Percentiles rank a stretch among this genome's conserved stretches.
These are phyloP conservation scores for Platycercus adscitus DNA, from an alignment of 2,113 vertebrate species.

Conservation along the genomic window DNA sequence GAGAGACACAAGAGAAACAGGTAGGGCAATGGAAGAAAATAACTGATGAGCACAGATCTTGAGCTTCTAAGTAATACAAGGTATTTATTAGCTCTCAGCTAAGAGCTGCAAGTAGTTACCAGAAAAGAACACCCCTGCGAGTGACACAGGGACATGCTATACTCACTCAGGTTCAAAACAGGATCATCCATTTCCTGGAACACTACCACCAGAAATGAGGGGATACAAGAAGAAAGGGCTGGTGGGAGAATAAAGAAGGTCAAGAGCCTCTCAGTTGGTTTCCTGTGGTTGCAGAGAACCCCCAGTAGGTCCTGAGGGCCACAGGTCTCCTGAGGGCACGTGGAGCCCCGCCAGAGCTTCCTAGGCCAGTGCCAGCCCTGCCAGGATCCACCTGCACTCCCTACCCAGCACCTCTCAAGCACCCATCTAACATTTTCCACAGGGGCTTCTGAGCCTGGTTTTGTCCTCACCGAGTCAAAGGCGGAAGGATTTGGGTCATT, in stretches of 20 bases:
- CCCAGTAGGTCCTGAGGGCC: not conserved
- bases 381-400: not conserved
- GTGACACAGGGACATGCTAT: not conserved
- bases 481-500: constrained; percentile 6
- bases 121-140: constrained; percentile 1
- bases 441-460: not conserved
- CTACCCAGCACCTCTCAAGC: fast-evolving
- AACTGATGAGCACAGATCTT: not conserved
- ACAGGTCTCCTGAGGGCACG: not conserved
- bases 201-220: not conserved
- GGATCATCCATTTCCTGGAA: constrained; percentile 24
- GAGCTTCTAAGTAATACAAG: not conserved
- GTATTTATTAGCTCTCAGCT: constrained; percentile 1
- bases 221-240: not conserved
- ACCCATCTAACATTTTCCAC: not conserved
- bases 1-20: not conserved
- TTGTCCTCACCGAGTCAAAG: not conserved
- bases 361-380: not conserved
- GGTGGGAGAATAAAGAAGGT: not conserved
- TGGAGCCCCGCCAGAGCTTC: not conserved
- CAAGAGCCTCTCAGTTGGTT: not conserved
- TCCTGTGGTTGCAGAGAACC: not conserved
- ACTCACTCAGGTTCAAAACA: not conserved
- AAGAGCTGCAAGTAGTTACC: not conserved
- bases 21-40: not conserved